Conservation (phyloP, 2,113 vertebrate species). For the Alligator sinensis region DNA sequence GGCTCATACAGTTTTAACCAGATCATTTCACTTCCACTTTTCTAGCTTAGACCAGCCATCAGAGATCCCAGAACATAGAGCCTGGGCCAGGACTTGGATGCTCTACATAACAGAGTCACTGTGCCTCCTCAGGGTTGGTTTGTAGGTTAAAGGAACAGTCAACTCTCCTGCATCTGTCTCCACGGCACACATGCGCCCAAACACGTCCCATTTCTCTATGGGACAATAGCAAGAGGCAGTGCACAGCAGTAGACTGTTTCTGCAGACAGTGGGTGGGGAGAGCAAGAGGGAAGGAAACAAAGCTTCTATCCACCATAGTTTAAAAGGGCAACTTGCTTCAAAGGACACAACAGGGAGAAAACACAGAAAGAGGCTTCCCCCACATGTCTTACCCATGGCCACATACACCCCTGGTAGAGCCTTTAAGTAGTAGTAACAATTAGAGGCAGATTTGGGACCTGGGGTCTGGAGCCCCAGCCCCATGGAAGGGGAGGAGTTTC, state of each 20-base stretch:
- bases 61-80: neutral
- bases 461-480: neutral
- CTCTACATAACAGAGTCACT: neutral
- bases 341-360: too few relatives aligned
- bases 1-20: neutral
- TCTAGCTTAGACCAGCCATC: accelerated
- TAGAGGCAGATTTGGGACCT: neutral
- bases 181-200: neutral
- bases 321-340: too few relatives aligned
- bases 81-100: accelerated
- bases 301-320: too few relatives aligned
- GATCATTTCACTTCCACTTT: neutral
- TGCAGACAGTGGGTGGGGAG: too few relatives aligned
- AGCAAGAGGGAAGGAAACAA: too few relatives aligned
- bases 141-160: neutral
- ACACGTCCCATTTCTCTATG: neutral
- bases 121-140: accelerated
- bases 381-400: too few relatives aligned
- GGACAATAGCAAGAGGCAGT: too few relatives aligned
- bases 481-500: neutral
- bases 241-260: too few relatives aligned
- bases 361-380: too few relatives aligned
- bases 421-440: neutral
- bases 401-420: too few relatives aligned
- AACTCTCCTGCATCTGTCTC: neutral